phyloP scores from a whole-genome alignment of 2,888 invertebrate species.

The Melanotus villosus region DNA sequence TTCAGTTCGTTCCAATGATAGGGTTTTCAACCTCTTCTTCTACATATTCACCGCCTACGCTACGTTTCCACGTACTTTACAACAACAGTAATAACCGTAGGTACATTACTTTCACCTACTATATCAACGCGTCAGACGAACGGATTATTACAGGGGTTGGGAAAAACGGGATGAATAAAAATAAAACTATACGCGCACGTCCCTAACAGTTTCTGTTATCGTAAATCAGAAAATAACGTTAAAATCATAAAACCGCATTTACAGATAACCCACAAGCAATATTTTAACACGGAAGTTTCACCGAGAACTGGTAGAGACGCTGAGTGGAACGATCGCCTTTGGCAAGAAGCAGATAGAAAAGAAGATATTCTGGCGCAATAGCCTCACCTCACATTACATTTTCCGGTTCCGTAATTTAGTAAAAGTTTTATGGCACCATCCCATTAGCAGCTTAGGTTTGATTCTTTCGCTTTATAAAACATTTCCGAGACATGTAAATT shows the following conservation, averaged over 20 bases:
- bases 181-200: conserved; percentile 20
- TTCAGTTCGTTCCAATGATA: neutral
- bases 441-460: neutral
- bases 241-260: conserved; percentile 56
- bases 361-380: conserved; percentile 25
- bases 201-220: conserved; percentile 35
- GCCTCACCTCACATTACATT: conserved; percentile 11
- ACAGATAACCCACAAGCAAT: conserved; percentile 53
- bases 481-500: neutral
- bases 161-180: conserved; percentile 17
- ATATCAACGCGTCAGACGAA: too few relatives aligned
- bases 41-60: neutral
- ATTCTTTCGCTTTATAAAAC: neutral
- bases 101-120: too few relatives aligned
- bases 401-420: conserved; percentile 25
- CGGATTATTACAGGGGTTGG: conserved; percentile 4
- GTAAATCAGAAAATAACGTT: conserved; percentile 55
- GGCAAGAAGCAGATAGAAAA: conserved; percentile 44
- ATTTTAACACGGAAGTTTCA: conserved; percentile 50
- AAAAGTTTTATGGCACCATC: conserved; percentile 18
- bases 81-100: too few relatives aligned
- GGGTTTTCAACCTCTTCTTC: neutral
- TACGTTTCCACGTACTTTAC: too few relatives aligned
- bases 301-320: conserved; percentile 42
- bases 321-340: conserved; percentile 49